These are phyloP conservation scores for Tragelaphus strepsiceros DNA, from an alignment of 2,113 vertebrate species.

Conservation along the genomic window DNA sequence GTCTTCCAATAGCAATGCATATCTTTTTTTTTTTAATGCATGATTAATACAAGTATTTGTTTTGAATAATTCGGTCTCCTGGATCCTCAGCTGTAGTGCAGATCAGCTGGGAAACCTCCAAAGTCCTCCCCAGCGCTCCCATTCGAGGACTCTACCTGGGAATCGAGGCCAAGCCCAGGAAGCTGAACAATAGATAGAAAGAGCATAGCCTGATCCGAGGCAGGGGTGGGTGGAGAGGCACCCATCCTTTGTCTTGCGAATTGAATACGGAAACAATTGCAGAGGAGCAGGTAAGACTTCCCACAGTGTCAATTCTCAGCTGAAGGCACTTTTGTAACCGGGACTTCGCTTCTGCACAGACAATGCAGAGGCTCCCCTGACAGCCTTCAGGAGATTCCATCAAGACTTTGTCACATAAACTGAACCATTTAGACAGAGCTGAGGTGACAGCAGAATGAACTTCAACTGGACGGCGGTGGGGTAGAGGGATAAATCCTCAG, in stretches of 20 bases:
- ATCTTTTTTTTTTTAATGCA: neutral
- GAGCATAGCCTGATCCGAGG: neutral
- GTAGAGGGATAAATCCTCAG: neutral
- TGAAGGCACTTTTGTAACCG: constrained; percentile 43
- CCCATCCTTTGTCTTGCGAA: constrained; percentile 61
- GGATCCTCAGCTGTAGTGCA: neutral
- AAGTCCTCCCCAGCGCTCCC: neutral
- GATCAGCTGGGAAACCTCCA: neutral
- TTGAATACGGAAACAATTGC: constrained; percentile 49
- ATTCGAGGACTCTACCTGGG: neutral
- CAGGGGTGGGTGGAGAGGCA: neutral
- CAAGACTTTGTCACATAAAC: constrained; percentile 49
- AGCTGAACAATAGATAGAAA: neutral
- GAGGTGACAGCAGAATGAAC: neutral
- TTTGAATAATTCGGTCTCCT: neutral
- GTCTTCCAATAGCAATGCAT: neutral
- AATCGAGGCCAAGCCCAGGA: neutral
- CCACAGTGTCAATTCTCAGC: constrained; percentile 35
- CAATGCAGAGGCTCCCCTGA: constrained; percentile 31
- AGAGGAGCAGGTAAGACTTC: constrained; percentile 45
- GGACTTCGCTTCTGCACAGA: constrained; percentile 22
- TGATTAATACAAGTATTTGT: neutral
- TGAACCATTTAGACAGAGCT: constrained; percentile 41
- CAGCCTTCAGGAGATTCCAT: constrained; percentile 50
- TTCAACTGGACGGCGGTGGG: neutral